These are phyloP conservation scores for Cephus nigrinus DNA, from an alignment of 2,888 invertebrate genomes.

Conservation along the genomic window DNA sequence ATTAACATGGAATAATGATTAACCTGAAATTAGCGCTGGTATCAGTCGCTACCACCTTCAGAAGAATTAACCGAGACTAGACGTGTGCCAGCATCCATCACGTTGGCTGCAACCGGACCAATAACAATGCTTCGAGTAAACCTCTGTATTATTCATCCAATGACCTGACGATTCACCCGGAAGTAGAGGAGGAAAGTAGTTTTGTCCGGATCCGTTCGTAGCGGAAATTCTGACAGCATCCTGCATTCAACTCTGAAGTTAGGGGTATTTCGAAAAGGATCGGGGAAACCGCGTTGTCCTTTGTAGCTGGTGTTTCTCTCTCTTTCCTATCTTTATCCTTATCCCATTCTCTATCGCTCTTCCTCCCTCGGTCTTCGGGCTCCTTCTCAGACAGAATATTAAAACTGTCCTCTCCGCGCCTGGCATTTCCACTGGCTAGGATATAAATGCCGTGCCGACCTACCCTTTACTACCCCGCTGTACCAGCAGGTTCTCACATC, in stretches of 20 bases:
- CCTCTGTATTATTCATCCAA: no score
- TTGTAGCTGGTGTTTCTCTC: neutral
- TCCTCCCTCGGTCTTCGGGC: neutral
- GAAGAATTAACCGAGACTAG: no score
- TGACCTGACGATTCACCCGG: no score
- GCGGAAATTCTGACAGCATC: no score
- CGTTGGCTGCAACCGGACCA: no score
- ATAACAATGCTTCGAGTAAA: no score
- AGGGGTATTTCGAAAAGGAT: neutral
- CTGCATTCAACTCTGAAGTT: neutral
- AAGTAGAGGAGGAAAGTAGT: no score
- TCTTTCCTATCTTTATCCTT: neutral
- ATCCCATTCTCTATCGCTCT: neutral
- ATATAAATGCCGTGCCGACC: slow-evolving; percentile 3
- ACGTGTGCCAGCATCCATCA: no score
- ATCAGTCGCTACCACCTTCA: no score
- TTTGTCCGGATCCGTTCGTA: no score
- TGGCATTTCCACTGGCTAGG: neutral
- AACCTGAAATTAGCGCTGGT: slow-evolving; percentile 17
- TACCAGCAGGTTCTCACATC: no score
- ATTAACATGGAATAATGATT: slow-evolving; percentile 30
- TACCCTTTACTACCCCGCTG: slow-evolving; percentile 13
- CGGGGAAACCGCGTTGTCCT: slow-evolving; percentile 4
- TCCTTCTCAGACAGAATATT: slow-evolving; percentile 6
- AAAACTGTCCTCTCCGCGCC: slow-evolving; percentile 6